Percentiles rank a stretch among this genome's conserved stretches.
phyloP scores from a whole-genome alignment of 92 coral and sea anemone species.

The Anthopleura xanthogrammica region DNA sequence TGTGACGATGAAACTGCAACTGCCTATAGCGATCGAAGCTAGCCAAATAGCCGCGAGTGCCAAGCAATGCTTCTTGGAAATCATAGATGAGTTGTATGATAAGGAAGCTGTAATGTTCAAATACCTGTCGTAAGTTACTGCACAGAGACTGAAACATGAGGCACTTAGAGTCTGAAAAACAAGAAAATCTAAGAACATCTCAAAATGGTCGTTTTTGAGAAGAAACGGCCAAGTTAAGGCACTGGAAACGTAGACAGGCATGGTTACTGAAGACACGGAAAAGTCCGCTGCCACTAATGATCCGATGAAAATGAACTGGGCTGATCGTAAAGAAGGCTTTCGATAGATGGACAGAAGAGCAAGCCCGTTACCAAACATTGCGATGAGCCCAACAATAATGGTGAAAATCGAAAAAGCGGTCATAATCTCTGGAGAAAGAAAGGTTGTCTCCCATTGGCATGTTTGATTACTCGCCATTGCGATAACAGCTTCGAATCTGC shows the following conservation, averaged over 20 bases:
- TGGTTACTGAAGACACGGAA: not conserved
- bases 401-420: not conserved
- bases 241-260: conserved; percentile 12
- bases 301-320: conserved; percentile 9
- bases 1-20: conserved; percentile 14
- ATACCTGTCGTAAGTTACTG: conserved; percentile 39
- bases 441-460: conserved; percentile 9
- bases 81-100: conserved; percentile 4
- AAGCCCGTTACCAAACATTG: not conserved
- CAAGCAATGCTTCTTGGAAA: not conserved
- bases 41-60: conserved; percentile 14
- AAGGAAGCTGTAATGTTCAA: conserved; percentile 30
- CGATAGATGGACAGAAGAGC: conserved; percentile 6
- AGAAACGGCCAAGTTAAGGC: conserved; percentile 23
- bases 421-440: not conserved
- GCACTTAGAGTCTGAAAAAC: conserved; percentile 21
- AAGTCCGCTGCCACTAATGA: conserved; percentile 6
- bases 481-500: too few relatives aligned
- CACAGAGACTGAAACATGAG: conserved; percentile 27
- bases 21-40: not conserved
- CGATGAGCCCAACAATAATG: not conserved
- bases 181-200: conserved; percentile 20
- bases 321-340: conserved; percentile 8
- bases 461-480: not conserved
- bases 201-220: conserved; percentile 14